Base-by-base conservation (phyloP, 2,888 invertebrate genomes). In the Acanthosepion lycidas region DNA sequence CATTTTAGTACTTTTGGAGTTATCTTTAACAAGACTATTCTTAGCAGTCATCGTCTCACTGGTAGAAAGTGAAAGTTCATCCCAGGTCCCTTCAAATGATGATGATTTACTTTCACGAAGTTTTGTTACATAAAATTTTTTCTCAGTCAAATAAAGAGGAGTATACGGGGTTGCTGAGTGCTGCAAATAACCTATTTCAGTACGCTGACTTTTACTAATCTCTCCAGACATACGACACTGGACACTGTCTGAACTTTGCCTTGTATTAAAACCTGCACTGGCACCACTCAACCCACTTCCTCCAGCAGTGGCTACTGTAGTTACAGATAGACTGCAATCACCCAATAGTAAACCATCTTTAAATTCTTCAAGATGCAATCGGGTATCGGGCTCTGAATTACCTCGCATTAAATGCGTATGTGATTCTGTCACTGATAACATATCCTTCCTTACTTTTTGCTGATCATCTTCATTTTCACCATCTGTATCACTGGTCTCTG, bases 401-500 rank as follows among this genome's bases (percentile, higher is more conserved):
- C 93, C 93, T 33, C 93, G 6, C 53, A 53, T 93, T 51, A 93
- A 28, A 18, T 53, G 93, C 20, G 20, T n/a, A 49, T 15, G 93
- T 12, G n/a, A 49, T 33, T n/a, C n/a, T 49, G 49, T 15, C n/a
- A 49, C 49, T 53, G 33, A 49, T 53, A 18, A 93, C 15, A 53
- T 92, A 53, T 95, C 94, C 64, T 94, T 55, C 94, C 92, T 78
- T 91, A 91, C 20, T 91, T 78, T 78, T 92, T 94, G 49, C 23
- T 28, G 49, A 26, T 94, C 91, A 33, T 93, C 91, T 59, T 94
- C 93, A n/a, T 92, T 48, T 42, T 53, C 53, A 2, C n/a, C 94
- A 28, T 94, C 94, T 59, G 51, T 64, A 92, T 49, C 94, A 59
- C 64, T 92, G 0, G 92, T 92, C 49, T 94, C 93, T n/a, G 78